Percentiles rank a stretch among this genome's conserved stretches.
These are phyloP conservation scores for Aethina tumida DNA, from an alignment of 1,140 invertebrate genomes.

Conservation along the genomic window DNA sequence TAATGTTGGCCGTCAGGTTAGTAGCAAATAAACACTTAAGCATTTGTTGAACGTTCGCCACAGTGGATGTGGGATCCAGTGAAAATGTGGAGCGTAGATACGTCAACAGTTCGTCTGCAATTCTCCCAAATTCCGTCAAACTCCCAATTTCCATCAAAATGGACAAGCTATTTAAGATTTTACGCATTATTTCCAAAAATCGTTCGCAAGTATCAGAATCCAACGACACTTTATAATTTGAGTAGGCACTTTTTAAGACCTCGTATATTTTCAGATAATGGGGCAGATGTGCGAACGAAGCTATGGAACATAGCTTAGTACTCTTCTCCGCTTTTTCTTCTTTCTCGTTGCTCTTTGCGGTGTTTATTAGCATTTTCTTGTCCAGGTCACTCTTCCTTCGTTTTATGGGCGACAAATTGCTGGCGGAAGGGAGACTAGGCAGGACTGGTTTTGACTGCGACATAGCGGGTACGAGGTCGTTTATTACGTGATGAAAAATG, in stretches of 20 bases:
- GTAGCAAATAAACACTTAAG: constrained; percentile 75
- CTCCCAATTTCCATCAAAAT: constrained; percentile 68
- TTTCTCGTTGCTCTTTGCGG: constrained; percentile 24
- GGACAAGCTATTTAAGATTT: constrained; percentile 54
- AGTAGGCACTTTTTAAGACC: constrained; percentile 60
- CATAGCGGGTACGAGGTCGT: constrained; percentile 54
- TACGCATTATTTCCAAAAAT: constrained; percentile 60
- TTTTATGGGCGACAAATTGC: constrained; percentile 41
- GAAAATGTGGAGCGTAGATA: constrained; percentile 65
- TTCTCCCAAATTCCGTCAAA: constrained; percentile 58
- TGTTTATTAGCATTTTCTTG: constrained; percentile 14
- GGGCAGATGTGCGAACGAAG: constrained; percentile 53
- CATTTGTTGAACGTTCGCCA: constrained; percentile 73
- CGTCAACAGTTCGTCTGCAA: constrained; percentile 71
- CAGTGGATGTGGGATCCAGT: constrained; percentile 57
- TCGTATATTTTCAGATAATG: constrained; percentile 74
- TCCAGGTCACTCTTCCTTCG: constrained; percentile 35
- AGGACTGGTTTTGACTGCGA: constrained; percentile 45
- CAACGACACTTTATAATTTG: constrained; percentile 72
- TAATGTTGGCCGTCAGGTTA: constrained; percentile 56
- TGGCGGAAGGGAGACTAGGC: constrained; percentile 36
- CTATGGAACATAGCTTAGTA: constrained; percentile 40
- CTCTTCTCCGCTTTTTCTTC: constrained; percentile 31
- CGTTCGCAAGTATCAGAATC: constrained; percentile 61
- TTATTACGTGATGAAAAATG: constrained; percentile 65